A percentile compares a stretch with the other conserved stretches of the same genome.
Evolutionary conservation across 2,888 invertebrate genomes (phyloP).

Genomic region (Flexamia atlantica): DNA sequence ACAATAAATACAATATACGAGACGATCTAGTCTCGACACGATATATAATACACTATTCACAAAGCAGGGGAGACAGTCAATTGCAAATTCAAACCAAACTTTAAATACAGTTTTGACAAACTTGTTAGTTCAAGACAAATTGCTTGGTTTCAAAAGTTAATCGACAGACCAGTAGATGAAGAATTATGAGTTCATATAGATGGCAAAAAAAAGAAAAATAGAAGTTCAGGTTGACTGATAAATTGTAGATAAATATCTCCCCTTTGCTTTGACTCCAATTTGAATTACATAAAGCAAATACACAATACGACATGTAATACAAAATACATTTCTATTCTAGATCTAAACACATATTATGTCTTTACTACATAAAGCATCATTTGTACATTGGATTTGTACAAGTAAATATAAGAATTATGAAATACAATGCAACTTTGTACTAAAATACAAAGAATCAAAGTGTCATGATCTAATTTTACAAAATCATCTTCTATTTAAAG

Average conservation of each 20-base stretch:
- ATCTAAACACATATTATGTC: slow-evolving; percentile 20
- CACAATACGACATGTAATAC: slow-evolving; percentile 16
- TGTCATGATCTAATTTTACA: no score
- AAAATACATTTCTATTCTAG: slow-evolving; percentile 35
- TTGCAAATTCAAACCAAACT: background rate
- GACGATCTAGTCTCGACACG: background rate
- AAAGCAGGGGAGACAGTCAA: background rate
- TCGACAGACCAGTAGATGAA: no score
- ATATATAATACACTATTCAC: slow-evolving; percentile 17
- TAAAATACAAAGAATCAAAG: no score
- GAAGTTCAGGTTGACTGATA: no score
- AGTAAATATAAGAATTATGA: no score
- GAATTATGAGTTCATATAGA: no score
- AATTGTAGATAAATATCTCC: background rate
- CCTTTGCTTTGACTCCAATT: background rate
- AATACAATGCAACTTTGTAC: no score
- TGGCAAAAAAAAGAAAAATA: no score
- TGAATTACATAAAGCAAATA: background rate
- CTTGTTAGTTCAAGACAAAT: no score
- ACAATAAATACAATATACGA: slow-evolving; percentile 23
- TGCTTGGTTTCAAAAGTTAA: no score
- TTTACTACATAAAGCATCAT: slow-evolving; percentile 15
- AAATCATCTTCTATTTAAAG: no score
- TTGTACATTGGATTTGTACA: slow-evolving; percentile 32
- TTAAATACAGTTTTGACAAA: no score